Evolutionary conservation across 2,113 vertebrate species (phyloP).

Genomic region (Dasyornis broadbenti): DNA sequence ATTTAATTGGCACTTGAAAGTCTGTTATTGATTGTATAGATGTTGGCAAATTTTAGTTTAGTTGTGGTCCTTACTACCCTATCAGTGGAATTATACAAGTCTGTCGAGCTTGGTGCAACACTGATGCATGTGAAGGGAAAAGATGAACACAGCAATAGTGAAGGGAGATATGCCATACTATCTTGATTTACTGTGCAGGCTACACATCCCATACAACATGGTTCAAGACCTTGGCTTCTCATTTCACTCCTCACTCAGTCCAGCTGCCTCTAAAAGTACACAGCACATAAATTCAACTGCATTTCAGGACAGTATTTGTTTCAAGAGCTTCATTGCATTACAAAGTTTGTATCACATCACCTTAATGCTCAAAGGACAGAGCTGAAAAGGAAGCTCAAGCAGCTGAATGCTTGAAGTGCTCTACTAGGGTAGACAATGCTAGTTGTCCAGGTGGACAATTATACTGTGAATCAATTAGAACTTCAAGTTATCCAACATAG

Average conservation of each 20-base stretch:
- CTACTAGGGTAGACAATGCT: not conserved
- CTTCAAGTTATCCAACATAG: not conserved
- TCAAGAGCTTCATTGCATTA: not conserved
- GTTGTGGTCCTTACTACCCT: not conserved
- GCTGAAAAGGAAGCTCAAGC: not conserved
- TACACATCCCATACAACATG: not conserved
- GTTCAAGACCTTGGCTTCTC: not conserved
- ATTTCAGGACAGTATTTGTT: not conserved
- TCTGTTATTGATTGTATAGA: not conserved
- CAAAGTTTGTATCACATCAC: not conserved
- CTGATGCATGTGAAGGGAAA: not conserved
- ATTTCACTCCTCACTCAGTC: not conserved
- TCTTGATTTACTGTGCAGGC: not conserved
- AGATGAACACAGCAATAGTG: not conserved
- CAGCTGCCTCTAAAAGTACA: not conserved
- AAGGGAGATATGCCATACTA: not conserved
- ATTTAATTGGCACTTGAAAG: not conserved
- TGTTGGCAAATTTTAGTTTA: not conserved
- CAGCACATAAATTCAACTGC: accelerated
- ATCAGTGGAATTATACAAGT: not conserved
- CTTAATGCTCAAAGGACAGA: not conserved
- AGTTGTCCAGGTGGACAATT: not conserved
- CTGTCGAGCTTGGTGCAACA: not conserved
- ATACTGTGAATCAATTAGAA: not conserved
- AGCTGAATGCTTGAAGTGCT: not conserved